Base-by-base conservation (phyloP, 2,113 vertebrate species). In the Baryphthengus martii region DNA sequence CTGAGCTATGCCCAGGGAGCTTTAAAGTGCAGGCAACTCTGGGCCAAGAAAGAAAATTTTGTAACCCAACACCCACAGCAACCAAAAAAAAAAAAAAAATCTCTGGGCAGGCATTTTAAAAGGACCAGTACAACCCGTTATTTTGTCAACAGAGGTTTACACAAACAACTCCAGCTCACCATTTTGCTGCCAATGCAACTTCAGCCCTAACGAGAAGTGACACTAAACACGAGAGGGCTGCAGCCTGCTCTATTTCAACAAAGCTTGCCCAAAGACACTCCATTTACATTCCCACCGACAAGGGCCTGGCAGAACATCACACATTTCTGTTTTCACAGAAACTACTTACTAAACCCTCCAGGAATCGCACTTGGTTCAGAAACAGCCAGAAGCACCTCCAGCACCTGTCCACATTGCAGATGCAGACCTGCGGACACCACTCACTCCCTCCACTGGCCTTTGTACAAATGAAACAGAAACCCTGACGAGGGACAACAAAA, bases 91-190 rank as follows among this genome's bases (percentile, higher is more conserved):
- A 14, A 21, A 10, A 8, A 50, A 35, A 29, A 63, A n/a, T 39
- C 53, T 83, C 79, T 37, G 50, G 1, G 23, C 20, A 65, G 82
- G 59, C 53, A 44, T 55, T 87, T 87, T 70, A 71, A 85, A 92
- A 91, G 42, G 21, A 66, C 49, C 37, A 45, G 59, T 61, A 84
- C 50, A 70, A 55, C 31, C 65, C 83, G 67, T 39, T 93, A 76
- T 80, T 96, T 85, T 78, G 82, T 71, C 92, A 95, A 63, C 62
- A 84, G 50, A 83, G 55, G 55, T 93, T 95, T 85, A 91, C n/a
- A 50, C 47, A 89, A 96, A 89, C 56, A 89, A 49, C 39, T 42
- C 37, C 2, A 0, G 44, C 45, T 88, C 58, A 74, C 62, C n/a
- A 19, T 76, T 93, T 73, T 83, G 58, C 88, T 93, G 89, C 81